These are phyloP conservation scores for Clupea harengus DNA, from an alignment of 2,113 vertebrate genomes.

Conservation along the genomic window DNA sequence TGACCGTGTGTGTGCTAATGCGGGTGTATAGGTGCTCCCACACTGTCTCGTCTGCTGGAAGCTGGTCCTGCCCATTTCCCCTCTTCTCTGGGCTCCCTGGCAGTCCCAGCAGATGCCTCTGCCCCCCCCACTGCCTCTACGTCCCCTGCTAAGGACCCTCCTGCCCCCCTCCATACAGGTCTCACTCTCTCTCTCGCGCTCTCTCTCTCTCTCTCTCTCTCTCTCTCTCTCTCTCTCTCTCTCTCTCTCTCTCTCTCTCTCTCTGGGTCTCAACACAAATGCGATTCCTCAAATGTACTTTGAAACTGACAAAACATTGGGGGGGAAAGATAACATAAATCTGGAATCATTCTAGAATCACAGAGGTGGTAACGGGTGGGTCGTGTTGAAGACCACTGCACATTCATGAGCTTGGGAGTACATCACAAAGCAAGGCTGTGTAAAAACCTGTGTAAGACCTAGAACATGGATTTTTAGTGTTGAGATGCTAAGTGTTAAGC, in stretches of 20 bases:
- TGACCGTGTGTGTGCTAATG: slow-evolving; percentile 17
- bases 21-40: slow-evolving; percentile 82
- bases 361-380: too few species aligned
- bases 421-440: too few species aligned
- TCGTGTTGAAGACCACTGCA: not conserved
- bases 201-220: not conserved
- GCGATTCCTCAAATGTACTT: not conserved
- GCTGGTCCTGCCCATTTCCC: slow-evolving; percentile 89
- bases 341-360: too few species aligned
- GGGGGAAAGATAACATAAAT: too few species aligned
- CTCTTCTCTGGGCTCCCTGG: slow-evolving; percentile 81
- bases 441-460: too few species aligned
- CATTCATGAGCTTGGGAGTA: not conserved
- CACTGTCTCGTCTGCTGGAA: slow-evolving; percentile 96
- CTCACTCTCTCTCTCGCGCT: slow-evolving; percentile 21
- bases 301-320: too few species aligned
- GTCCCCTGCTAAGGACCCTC: slow-evolving; percentile 67
- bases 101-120: slow-evolving; percentile 52
- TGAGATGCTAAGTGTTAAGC: too few species aligned
- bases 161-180: slow-evolving; percentile 58
- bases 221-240: not conserved
- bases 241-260: not conserved
- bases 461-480: too few species aligned
- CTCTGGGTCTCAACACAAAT: not conserved
- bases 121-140: slow-evolving; percentile 75